Percentiles rank a stretch among this genome's conserved stretches.
These are phyloP conservation scores for Philotrypesis tridentata DNA, from an alignment of 1,140 invertebrate species.

Conservation along the genomic window DNA sequence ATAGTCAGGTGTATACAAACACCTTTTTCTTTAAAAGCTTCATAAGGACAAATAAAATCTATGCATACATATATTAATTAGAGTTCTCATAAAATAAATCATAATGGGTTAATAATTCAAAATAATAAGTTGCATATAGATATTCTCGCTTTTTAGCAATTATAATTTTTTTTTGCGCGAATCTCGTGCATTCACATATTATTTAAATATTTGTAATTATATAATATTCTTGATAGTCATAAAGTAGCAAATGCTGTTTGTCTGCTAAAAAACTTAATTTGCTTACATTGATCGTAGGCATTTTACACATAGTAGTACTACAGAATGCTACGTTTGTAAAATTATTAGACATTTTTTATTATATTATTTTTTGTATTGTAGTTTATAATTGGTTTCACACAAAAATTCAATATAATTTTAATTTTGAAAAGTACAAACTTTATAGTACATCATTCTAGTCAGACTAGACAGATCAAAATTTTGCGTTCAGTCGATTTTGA, in stretches of 20 bases:
- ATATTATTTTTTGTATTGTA: background rate
- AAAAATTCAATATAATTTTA: background rate
- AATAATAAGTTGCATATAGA: background rate
- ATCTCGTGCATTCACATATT: background rate
- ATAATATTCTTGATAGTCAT: background rate
- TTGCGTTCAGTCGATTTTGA: background rate
- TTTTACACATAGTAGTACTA: background rate
- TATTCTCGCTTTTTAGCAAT: background rate
- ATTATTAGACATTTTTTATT: background rate
- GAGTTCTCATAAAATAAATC: background rate
- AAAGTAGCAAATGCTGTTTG: too few species aligned
- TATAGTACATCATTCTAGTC: background rate
- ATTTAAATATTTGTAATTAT: background rate
- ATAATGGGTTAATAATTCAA: background rate
- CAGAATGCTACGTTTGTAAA: background rate
- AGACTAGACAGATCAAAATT: too few species aligned
- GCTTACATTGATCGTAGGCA: background rate
- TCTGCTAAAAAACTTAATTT: background rate
- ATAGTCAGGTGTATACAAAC: background rate
- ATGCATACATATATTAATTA: background rate
- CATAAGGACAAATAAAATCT: background rate
- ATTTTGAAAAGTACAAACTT: background rate
- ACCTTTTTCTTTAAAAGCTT: background rate
- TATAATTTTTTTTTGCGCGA: background rate
- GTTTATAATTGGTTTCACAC: background rate